Conservation (phyloP, 2,797 vertebrate genomes). For the Halcyon smyrnensis region DNA sequence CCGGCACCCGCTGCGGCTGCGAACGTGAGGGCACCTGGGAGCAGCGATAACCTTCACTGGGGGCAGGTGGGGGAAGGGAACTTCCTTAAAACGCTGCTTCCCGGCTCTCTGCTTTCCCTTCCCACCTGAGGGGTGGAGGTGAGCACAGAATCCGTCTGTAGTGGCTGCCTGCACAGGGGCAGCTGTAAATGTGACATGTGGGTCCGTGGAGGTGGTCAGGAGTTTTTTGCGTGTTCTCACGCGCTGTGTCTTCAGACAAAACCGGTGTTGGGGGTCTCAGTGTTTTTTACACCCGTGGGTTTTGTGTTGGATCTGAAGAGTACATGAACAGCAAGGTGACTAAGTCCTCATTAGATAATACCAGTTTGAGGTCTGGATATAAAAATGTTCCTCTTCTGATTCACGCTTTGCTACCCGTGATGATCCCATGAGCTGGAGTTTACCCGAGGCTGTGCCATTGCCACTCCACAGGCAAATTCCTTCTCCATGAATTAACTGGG, state of each 20-base stretch:
- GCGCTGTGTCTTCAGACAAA: neutral
- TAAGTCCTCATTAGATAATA: neutral
- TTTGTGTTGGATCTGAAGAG: neutral
- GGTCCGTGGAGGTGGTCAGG: neutral
- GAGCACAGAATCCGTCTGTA: neutral
- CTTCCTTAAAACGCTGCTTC: neutral
- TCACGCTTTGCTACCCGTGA: neutral
- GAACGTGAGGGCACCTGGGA: neutral
- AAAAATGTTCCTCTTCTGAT: neutral
- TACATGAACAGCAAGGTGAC: neutral
- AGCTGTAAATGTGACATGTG: neutral
- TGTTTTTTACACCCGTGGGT: neutral
- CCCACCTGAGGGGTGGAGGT: neutral
- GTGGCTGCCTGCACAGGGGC: neutral
- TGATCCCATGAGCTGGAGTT: neutral
- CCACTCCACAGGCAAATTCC: neutral
- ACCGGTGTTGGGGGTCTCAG: accelerated
- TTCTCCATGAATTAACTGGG: neutral
- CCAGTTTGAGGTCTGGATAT: neutral
- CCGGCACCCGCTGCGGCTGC: neutral
- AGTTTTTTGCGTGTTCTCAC: neutral
- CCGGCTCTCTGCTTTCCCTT: neutral
- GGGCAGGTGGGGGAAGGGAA: neutral
- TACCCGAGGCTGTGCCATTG: neutral
- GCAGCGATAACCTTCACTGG: accelerated